Base-by-base conservation (phyloP, 1,140 invertebrate species). In the Himalopsyche phryganea region DNA sequence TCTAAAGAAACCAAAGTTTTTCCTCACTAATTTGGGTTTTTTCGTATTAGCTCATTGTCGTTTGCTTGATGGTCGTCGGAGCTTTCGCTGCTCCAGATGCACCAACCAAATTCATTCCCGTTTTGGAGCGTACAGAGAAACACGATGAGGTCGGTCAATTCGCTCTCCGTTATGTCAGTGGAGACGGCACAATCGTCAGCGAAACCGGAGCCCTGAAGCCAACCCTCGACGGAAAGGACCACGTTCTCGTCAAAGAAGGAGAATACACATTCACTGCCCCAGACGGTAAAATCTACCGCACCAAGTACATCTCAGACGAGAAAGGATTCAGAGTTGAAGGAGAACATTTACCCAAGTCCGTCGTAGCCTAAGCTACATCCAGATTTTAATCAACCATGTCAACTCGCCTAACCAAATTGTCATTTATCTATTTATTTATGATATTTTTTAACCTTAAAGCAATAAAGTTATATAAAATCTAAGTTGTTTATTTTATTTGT, bases 71-170 rank as follows among this genome's bases (percentile, higher is more conserved):
- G 45, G 20, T 28, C 18, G 45, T 47, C 11, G 45, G 19, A 28
- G 50, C 40, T n/a, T 17, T 18, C n/a, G 57, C 50, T 0, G 52
- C 41, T 14, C 28, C 28, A 14, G 50, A 44, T 10, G 46, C 40
- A 40, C 46, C 50, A 14, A 44, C 28, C 4, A 18, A 20, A n/a
- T 40, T 61, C 57, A 59, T 67, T 36, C 60, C 65, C 17, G 60
- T 67, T 6, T 45, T 67, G 9, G 57, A 65, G 35, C 46, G 58
- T 17, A 71, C 71, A 35, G 71, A 74, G 35, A 64, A 70, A 9
- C 70, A 69, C 44, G 73, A 76, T 44, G 70, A 73, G 15, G 67
- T 54, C 11, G 74, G 73, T n/a, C 72, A 74, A 60, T 77, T 71
- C 56, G 65, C 71, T 1, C 62, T 75, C 14, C 68, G 70, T 5